phyloP scores from a whole-genome alignment of 1,140 invertebrate genomes.

The Drosophila kepulauana region DNA sequence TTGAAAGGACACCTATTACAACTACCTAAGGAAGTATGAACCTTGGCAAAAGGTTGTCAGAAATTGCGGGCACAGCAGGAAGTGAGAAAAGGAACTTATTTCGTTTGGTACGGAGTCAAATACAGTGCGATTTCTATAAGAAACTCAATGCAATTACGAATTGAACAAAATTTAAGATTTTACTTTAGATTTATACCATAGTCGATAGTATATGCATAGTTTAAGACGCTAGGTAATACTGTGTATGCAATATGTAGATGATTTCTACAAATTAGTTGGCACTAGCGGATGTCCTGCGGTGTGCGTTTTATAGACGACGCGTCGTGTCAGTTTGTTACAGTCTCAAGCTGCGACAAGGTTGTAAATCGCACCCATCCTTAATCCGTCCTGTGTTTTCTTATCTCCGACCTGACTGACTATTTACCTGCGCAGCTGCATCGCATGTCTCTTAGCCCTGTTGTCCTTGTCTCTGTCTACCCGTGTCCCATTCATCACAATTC shows the following conservation, averaged over 20 bases:
- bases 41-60: slow-evolving; percentile 42
- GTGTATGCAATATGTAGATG: slow-evolving; percentile 2
- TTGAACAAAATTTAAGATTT: not conserved
- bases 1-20: slow-evolving; percentile 54
- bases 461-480: slow-evolving; percentile 24
- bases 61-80: slow-evolving; percentile 64
- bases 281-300: slow-evolving; percentile 56
- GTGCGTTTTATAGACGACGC: slow-evolving; percentile 42
- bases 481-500: slow-evolving; percentile 63
- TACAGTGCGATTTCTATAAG: not conserved
- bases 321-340: slow-evolving; percentile 49
- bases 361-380: slow-evolving; percentile 73
- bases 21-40: slow-evolving; percentile 45
- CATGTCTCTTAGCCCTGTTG: slow-evolving; percentile 50
- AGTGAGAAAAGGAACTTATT: slow-evolving; percentile 32
- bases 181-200: not conserved
- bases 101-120: not conserved
- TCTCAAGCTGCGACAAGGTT: slow-evolving; percentile 53
- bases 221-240: not conserved
- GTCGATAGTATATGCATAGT: not conserved
- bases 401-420: slow-evolving; percentile 34
- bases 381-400: slow-evolving; percentile 61
- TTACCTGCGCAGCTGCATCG: slow-evolving; percentile 75
- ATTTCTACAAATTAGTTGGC: slow-evolving; percentile 21
- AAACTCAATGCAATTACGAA: not conserved